Evolutionary conservation across 2,113 vertebrate species (phyloP).

Genomic region (Euleptes europaea): DNA sequence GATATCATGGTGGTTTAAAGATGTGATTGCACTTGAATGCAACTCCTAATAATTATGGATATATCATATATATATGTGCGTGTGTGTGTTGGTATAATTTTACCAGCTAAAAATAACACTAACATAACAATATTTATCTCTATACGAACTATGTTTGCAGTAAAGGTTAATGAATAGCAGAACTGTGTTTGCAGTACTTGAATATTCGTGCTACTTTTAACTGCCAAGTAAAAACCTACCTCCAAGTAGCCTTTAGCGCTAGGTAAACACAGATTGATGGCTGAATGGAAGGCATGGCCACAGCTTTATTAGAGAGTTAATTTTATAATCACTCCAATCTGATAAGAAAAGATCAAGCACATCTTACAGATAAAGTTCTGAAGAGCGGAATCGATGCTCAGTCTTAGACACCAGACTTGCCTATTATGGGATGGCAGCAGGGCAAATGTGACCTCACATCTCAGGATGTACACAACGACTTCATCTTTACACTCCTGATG

Average conservation of each 20-base stretch:
- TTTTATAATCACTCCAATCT: constrained; percentile 27
- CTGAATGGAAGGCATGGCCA: constrained; percentile 15
- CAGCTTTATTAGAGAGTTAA: constrained; percentile 16
- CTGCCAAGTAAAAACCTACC: constrained; percentile 31
- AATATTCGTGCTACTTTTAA: constrained; percentile 45
- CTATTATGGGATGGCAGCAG: constrained; percentile 1
- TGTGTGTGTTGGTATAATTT: not conserved
- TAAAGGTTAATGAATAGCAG: constrained; percentile 50
- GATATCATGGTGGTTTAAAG: not conserved
- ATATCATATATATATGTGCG: not conserved
- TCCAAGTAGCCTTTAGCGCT: constrained; percentile 9
- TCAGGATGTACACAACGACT: not conserved
- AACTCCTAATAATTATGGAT: not conserved
- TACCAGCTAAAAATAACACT: not conserved
- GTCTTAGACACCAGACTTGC: not conserved
- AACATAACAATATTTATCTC: not conserved
- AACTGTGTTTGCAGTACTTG: constrained; percentile 40
- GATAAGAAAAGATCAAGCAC: constrained; percentile 9
- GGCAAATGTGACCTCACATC: not conserved
- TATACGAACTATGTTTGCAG: not conserved
- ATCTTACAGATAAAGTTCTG: not conserved
- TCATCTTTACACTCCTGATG: not conserved
- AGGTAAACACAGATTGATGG: constrained; percentile 12
- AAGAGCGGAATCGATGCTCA: not conserved
- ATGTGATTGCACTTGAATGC: not conserved